A percentile compares a stretch with the other conserved stretches of the same genome.
Conservation (phyloP, 2,113 vertebrate genomes). For the Trogon surrucura region DNA sequence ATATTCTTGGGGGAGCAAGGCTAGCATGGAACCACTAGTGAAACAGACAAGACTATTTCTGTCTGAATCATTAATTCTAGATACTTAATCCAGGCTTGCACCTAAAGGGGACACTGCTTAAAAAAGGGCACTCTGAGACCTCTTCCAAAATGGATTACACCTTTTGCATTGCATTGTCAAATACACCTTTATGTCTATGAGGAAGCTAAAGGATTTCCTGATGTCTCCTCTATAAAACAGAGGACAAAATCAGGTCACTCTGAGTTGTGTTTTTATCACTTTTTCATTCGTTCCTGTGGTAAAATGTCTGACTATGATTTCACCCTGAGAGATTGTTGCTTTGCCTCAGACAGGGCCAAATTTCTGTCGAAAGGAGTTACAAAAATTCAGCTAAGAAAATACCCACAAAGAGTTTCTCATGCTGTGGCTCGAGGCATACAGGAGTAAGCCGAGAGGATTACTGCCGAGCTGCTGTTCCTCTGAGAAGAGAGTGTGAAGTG, state of each 20-base stretch:
- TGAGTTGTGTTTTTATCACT: neutral
- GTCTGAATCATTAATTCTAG: neutral
- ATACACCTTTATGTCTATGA: neutral
- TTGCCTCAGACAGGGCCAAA: neutral
- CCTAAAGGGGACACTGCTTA: neutral
- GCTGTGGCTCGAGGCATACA: neutral
- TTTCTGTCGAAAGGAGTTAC: neutral
- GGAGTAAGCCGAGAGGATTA: neutral
- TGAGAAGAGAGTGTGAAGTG: neutral
- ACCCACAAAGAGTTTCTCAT: neutral
- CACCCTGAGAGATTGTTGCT: neutral
- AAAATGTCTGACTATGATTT: neutral
- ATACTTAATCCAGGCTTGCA: neutral
- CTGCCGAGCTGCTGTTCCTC: neutral
- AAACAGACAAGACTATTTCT: neutral
- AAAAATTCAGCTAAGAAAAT: neutral
- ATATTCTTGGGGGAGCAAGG: neutral
- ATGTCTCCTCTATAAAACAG: neutral
- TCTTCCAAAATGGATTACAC: neutral
- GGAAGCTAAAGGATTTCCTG: neutral
- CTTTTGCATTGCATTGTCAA: neutral
- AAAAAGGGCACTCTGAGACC: neutral
- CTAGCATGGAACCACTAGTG: neutral
- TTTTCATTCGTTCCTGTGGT: neutral
- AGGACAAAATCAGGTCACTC: neutral